These are phyloP conservation scores for Gallinago undulata DNA, from an alignment of 2,113 vertebrate species.

Conservation along the genomic window DNA sequence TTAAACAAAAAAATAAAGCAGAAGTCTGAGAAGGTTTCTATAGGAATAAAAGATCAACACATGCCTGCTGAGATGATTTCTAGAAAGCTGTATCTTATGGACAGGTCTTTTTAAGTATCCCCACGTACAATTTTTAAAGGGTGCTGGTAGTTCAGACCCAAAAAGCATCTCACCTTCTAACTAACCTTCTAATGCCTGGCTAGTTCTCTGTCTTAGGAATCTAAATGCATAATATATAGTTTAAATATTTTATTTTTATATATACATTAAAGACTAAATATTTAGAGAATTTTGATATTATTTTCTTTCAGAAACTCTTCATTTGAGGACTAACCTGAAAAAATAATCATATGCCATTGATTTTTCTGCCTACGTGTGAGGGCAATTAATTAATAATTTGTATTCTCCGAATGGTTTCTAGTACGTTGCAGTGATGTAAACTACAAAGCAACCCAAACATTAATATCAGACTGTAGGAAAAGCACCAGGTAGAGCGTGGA, in stretches of 20 bases:
- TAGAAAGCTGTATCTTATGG: neutral
- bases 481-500: neutral
- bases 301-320: neutral
- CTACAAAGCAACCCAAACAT: neutral
- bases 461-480: neutral
- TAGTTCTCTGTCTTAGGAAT: neutral
- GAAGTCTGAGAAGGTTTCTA: neutral
- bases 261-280: neutral
- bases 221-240: neutral
- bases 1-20: neutral
- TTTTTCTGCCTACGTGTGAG: neutral
- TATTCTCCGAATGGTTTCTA: neutral
- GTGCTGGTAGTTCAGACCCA: neutral
- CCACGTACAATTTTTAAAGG: neutral
- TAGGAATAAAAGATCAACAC: neutral
- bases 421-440: neutral
- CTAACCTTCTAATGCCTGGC: neutral
- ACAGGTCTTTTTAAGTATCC: neutral
- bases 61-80: neutral
- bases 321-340: neutral
- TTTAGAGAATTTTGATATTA: neutral
- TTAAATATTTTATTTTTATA: neutral
- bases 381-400: neutral
- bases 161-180: neutral
- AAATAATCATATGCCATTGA: neutral